phyloP scores from a whole-genome alignment of 2,113 vertebrate genomes.

The Proterorhinus semilunaris region DNA sequence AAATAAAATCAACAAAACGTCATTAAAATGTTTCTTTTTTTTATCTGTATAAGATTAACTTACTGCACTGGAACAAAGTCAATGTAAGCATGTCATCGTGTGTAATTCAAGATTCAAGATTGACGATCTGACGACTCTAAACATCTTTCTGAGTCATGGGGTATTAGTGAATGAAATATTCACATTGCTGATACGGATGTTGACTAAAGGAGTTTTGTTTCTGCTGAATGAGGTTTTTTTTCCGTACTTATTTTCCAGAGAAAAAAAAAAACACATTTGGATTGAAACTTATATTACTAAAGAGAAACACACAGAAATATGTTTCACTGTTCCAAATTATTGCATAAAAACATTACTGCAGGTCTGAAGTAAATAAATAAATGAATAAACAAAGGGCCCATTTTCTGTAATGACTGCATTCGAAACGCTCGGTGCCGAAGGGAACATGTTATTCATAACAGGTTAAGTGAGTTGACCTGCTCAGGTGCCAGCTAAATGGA shows the following conservation, averaged over 20 bases:
- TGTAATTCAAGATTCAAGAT: too few relatives aligned
- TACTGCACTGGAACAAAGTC: too few relatives aligned
- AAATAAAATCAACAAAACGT: too few relatives aligned
- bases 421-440: slow-evolving; percentile 43
- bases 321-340: neutral
- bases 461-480: slow-evolving; percentile 70
- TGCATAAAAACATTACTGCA: slow-evolving; percentile 16
- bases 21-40: too few relatives aligned
- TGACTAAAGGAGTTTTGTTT: slow-evolving; percentile 11
- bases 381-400: slow-evolving; percentile 37
- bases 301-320: slow-evolving; percentile 13
- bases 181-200: slow-evolving; percentile 2
- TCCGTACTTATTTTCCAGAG: neutral
- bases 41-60: too few relatives aligned
- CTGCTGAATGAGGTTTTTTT: slow-evolving; percentile 3
- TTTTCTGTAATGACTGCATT: slow-evolving; percentile 53
- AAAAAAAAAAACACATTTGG: slow-evolving; percentile 31
- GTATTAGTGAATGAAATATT: slow-evolving; percentile 4
- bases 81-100: too few relatives aligned
- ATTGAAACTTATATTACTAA: slow-evolving; percentile 26
- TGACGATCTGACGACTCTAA: slow-evolving; percentile 8
- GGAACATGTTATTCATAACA: slow-evolving; percentile 67
- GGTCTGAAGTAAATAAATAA: slow-evolving; percentile 57
- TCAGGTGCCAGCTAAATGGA: slow-evolving; percentile 60
- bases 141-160: slow-evolving; percentile 2